Evolutionary conservation across 2,888 invertebrate species (phyloP).

Genomic region (Operophtera brumata): DNA sequence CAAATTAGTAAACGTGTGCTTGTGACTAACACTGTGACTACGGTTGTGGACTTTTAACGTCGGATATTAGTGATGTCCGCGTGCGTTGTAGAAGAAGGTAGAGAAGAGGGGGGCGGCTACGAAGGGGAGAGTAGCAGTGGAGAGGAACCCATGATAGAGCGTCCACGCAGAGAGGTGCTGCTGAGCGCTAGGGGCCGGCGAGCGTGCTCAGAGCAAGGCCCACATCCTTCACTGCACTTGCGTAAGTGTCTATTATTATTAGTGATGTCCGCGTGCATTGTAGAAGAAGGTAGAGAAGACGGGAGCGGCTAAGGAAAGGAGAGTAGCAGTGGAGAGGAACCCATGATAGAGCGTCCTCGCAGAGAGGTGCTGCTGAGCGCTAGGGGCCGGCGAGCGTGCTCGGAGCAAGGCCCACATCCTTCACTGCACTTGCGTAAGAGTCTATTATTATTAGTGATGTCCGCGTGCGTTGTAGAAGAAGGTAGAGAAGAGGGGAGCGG

Average conservation of each 20-base stretch:
- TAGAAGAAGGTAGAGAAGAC: slow-evolving; percentile 70
- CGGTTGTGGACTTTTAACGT: slow-evolving; percentile 18
- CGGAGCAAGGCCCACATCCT: slow-evolving; percentile 86
- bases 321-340: slow-evolving; percentile 42
- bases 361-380: slow-evolving; percentile 79
- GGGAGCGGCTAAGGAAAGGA: slow-evolving; percentile 54
- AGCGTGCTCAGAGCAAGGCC: slow-evolving; percentile 86
- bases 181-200: slow-evolving; percentile 81
- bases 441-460: slow-evolving; percentile 68
- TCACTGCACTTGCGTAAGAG: slow-evolving; percentile 72
- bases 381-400: slow-evolving; percentile 83
- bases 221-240: slow-evolving; percentile 80
- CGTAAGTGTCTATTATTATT: slow-evolving; percentile 70
- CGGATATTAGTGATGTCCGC: slow-evolving; percentile 64
- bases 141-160: slow-evolving; percentile 61
- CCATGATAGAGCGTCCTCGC: slow-evolving; percentile 67
- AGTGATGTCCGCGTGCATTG: slow-evolving; percentile 71
- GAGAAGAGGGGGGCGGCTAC: slow-evolving; percentile 63
- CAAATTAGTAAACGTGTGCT: neutral
- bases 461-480: slow-evolving; percentile 71
- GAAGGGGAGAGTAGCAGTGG: slow-evolving; percentile 43
- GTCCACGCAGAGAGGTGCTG: slow-evolving; percentile 74
- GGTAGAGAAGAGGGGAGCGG: slow-evolving; percentile 66
- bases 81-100: slow-evolving; percentile 70
- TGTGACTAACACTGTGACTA: slow-evolving; percentile 4